phyloP scores from a whole-genome alignment of 2,113 vertebrate species.

The Motacilla alba region DNA sequence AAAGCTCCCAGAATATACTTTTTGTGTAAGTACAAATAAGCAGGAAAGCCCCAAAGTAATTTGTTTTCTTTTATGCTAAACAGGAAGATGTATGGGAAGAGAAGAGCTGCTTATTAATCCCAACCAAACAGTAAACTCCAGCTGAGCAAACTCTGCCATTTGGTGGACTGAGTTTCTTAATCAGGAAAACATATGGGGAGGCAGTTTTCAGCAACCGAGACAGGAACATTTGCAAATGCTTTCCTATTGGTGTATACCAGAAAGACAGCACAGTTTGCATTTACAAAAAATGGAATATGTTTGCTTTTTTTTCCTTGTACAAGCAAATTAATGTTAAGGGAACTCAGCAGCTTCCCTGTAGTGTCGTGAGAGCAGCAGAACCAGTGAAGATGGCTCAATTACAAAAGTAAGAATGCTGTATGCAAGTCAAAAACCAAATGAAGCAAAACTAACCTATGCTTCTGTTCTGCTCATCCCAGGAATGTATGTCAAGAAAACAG shows the following conservation, averaged over 20 bases:
- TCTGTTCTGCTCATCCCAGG: background rate
- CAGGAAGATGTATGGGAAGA: slow-evolving; percentile 52
- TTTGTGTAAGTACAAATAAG: slow-evolving; percentile 40
- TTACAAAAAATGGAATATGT: background rate
- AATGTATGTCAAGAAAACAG: background rate
- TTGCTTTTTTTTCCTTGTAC: background rate
- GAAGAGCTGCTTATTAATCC: slow-evolving; percentile 45
- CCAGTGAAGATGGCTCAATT: slow-evolving; percentile 31
- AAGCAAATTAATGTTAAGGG: slow-evolving; percentile 38
- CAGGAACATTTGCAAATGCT: slow-evolving; percentile 33
- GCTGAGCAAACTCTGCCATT: slow-evolving; percentile 67
- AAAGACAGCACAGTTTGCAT: slow-evolving; percentile 31
- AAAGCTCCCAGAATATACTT: slow-evolving; percentile 11
- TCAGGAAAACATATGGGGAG: slow-evolving; percentile 62
- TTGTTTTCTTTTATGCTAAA: slow-evolving; percentile 51
- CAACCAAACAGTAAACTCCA: slow-evolving; percentile 52
- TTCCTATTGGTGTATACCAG: slow-evolving; percentile 9
- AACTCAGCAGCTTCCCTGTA: background rate
- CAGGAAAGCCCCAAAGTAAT: slow-evolving; percentile 12
- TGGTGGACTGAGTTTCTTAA: slow-evolving; percentile 57
- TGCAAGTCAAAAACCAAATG: slow-evolving; percentile 18
- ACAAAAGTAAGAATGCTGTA: slow-evolving; percentile 35
- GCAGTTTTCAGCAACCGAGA: slow-evolving; percentile 4
- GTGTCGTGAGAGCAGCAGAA: background rate
- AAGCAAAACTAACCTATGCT: background rate